phyloP scores from a whole-genome alignment of 2,797 vertebrate genomes.

The Acipenser oxyrinchus region DNA sequence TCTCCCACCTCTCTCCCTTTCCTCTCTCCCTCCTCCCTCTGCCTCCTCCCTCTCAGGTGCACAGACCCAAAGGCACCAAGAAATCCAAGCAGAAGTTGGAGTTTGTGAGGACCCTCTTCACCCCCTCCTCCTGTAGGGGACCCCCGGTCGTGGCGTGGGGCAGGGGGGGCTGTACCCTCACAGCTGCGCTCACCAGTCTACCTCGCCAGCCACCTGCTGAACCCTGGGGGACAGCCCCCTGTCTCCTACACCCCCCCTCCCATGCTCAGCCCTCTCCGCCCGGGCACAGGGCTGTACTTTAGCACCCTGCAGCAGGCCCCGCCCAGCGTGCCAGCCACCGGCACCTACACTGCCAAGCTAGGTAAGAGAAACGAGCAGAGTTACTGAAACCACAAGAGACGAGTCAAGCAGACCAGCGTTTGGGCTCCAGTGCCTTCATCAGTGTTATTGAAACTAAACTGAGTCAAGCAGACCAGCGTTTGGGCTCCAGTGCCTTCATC shows the following conservation, averaged over 20 bases:
- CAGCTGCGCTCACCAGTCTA: constrained; percentile 49
- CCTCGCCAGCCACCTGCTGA: constrained; percentile 45
- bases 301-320: constrained; percentile 38
- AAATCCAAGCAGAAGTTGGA: constrained; percentile 15
- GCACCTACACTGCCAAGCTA: constrained; percentile 25
- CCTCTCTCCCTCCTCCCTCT: background rate
- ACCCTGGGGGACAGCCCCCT: constrained; percentile 41
- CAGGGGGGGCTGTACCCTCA: constrained; percentile 36
- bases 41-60: constrained; percentile 8
- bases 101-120: constrained; percentile 29
- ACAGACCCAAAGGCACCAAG: constrained; percentile 5
- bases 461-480: too few species aligned
- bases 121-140: constrained; percentile 25
- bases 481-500: too few species aligned
- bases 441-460: too few species aligned
- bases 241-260: constrained; percentile 56
- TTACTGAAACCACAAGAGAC: background rate
- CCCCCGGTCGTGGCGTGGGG: constrained; percentile 8
- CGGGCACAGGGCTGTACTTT: constrained; percentile 58
- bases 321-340: constrained; percentile 14
- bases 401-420: too few species aligned
- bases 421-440: too few species aligned
- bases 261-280: constrained; percentile 60
- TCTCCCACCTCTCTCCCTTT: too few species aligned
- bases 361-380: constrained; percentile 33